Evolutionary conservation across 2,113 vertebrate genomes (phyloP).

Genomic region (Corythornis cristatus): DNA sequence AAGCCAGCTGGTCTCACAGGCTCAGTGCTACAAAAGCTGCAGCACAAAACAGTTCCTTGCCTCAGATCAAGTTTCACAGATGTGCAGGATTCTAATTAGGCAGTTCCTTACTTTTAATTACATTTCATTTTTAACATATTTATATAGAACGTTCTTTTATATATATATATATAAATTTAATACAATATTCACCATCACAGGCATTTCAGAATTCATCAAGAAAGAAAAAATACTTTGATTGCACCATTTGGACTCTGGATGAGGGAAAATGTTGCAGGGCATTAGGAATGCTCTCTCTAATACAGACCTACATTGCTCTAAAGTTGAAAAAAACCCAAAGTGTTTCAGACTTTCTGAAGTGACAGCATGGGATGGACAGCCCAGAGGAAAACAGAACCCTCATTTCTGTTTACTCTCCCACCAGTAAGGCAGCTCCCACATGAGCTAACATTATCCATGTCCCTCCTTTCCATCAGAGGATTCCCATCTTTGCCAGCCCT

Average conservation of each 20-base stretch:
- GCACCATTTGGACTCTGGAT: conserved; percentile 10
- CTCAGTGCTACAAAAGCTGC: neutral
- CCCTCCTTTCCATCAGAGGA: neutral
- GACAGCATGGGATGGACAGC: neutral
- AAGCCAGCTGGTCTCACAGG: neutral
- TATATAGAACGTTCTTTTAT: conserved; percentile 53
- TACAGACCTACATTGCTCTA: neutral
- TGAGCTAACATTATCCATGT: neutral
- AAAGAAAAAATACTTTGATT: conserved; percentile 27
- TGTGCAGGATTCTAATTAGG: conserved; percentile 1
- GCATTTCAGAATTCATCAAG: conserved; percentile 26
- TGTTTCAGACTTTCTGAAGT: neutral
- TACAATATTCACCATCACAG: conserved; percentile 41
- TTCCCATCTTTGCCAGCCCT: neutral
- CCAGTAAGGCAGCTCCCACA: neutral
- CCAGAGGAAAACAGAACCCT: neutral
- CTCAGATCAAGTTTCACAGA: conserved; percentile 35
- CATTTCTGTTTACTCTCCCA: neutral
- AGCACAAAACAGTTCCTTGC: neutral
- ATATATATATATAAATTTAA: neutral
- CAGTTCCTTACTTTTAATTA: conserved; percentile 54
- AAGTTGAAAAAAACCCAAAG: neutral
- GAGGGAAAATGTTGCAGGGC: neutral
- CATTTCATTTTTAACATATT: conserved; percentile 53
- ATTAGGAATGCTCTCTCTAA: neutral